These are phyloP conservation scores for Mormyrus lacerda DNA, from an alignment of 2,113 vertebrate genomes.

Conservation along the genomic window DNA sequence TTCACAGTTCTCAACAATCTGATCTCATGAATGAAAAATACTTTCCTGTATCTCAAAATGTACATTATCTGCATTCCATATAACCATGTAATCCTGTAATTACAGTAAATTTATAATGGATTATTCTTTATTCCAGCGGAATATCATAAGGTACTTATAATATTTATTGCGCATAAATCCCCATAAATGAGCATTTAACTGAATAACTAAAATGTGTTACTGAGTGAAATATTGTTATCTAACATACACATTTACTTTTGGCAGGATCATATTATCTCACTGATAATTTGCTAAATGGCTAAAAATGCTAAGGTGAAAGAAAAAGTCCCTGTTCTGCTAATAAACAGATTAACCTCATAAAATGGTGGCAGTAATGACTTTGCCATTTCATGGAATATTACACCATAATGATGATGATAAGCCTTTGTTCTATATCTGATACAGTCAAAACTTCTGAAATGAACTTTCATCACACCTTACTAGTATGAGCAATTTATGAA, in stretches of 20 bases:
- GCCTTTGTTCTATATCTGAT: slow-evolving; percentile 84
- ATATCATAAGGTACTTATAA: neutral
- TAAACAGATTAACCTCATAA: slow-evolving; percentile 78
- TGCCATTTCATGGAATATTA: slow-evolving; percentile 99
- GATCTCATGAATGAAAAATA: neutral
- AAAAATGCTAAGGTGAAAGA: slow-evolving; percentile 28
- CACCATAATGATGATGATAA: slow-evolving; percentile 94
- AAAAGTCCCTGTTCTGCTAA: slow-evolving; percentile 61
- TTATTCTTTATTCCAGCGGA: neutral
- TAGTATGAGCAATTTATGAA: slow-evolving; percentile 85
- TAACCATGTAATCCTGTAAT: neutral
- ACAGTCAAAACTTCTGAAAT: slow-evolving; percentile 74
- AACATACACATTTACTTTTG: neutral
- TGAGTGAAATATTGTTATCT: neutral
- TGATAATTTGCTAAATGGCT: neutral
- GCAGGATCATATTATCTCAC: neutral
- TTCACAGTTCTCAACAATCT: neutral
- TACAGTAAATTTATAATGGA: neutral
- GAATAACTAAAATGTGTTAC: neutral
- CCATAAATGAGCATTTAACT: neutral
- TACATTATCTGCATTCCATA: neutral
- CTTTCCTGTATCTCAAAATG: neutral
- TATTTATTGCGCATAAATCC: neutral
- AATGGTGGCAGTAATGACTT: slow-evolving; percentile 85
- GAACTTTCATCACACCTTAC: slow-evolving; percentile 66